These are phyloP conservation scores for Drosophila fuyamai DNA, from an alignment of 1,140 invertebrate genomes.

Conservation along the genomic window DNA sequence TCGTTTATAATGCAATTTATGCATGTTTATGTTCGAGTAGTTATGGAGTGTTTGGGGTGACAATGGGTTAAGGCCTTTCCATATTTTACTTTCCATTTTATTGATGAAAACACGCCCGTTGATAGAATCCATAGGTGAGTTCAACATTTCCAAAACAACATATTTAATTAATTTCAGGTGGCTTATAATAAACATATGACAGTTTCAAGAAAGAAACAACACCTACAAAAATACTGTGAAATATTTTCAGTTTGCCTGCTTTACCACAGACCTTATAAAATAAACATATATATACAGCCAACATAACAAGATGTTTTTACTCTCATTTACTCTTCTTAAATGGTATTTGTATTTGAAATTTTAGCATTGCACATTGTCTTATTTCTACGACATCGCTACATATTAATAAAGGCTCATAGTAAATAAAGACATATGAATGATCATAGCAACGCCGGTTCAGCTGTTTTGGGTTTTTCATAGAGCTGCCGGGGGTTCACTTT, in stretches of 20 bases:
- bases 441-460: conserved; percentile 6
- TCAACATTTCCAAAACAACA: neutral
- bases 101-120: conserved; percentile 9
- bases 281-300: conserved; percentile 1
- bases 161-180: conserved; percentile 1
- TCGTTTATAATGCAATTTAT: conserved; percentile 79
- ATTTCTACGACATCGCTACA: neutral
- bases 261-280: neutral
- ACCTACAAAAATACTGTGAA: neutral
- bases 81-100: conserved; percentile 7
- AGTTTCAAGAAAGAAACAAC: neutral
- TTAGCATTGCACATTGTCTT: neutral
- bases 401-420: neutral
- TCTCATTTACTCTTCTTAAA: too few species aligned
- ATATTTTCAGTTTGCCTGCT: conserved; percentile 6
- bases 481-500: conserved; percentile 49
- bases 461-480: conserved; percentile 10
- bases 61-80: conserved; percentile 57
- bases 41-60: conserved; percentile 18
- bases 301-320: neutral
- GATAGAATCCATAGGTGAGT: neutral
- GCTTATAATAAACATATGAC: neutral
- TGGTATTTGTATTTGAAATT: neutral
- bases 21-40: conserved; percentile 63
- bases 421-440: conserved; percentile 1